Percentiles rank a stretch among this genome's conserved stretches.
phyloP scores from a whole-genome alignment of 2,113 vertebrate species.

The Elachura formosa region DNA sequence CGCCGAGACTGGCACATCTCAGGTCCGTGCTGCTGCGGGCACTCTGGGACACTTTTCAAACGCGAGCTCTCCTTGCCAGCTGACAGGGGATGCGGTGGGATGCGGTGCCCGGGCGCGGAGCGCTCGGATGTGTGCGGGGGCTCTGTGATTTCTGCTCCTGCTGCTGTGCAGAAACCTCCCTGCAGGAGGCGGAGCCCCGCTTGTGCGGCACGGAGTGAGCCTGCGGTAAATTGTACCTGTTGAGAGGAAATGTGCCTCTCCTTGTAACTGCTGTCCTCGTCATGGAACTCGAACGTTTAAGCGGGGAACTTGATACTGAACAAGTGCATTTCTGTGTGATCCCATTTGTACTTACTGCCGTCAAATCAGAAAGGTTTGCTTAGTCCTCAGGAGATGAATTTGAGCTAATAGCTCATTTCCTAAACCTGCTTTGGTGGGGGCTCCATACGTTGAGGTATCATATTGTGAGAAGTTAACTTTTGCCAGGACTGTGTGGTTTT shows the following conservation, averaged over 20 bases:
- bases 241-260: background rate
- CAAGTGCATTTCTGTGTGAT: background rate
- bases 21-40: background rate
- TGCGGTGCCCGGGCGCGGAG: background rate
- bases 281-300: accelerated
- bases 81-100: background rate
- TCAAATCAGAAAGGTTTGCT: background rate
- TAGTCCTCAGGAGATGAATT: background rate
- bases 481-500: background rate
- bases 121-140: accelerated
- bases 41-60: background rate
- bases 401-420: background rate
- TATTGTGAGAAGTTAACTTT: background rate
- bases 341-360: background rate
- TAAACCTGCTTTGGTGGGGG: background rate
- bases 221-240: background rate
- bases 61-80: background rate
- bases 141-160: background rate
- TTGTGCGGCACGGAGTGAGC: background rate
- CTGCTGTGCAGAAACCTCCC: background rate
- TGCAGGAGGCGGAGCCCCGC: background rate
- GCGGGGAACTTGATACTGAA: background rate
- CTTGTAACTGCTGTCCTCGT: background rate
- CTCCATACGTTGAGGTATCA: background rate
- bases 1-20: accelerated